Conservation (phyloP, 2,888 invertebrate species). For the Baronia brevicornis region DNA sequence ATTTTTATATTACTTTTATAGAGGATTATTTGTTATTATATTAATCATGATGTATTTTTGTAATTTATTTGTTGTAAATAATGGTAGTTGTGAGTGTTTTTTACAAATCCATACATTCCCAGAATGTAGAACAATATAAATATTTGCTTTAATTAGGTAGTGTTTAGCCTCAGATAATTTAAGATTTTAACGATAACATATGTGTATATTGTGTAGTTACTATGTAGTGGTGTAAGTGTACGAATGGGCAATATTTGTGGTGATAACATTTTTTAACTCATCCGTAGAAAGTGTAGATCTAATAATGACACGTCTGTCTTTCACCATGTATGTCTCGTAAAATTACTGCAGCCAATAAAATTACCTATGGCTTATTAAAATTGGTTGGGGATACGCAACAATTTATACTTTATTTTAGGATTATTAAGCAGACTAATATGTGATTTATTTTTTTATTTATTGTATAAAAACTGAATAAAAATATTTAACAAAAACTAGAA, state of each 20-base stretch:
- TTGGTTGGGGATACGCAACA: no score
- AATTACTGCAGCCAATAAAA: no score
- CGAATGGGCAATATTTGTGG: slow-evolving; percentile 30
- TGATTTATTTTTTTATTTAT: no score
- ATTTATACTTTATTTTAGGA: no score
- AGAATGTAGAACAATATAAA: slow-evolving; percentile 48
- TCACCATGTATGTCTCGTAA: no score
- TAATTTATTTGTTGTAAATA: slow-evolving; percentile 49
- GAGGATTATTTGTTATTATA: slow-evolving; percentile 26
- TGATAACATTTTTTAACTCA: no score
- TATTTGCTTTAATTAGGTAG: slow-evolving; percentile 55
- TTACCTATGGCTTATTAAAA: no score
- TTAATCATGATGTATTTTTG: slow-evolving; percentile 43
- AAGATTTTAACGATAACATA: slow-evolving; percentile 25
- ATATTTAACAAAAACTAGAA: no score
- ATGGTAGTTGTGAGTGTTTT: slow-evolving; percentile 36
- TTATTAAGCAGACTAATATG: no score
- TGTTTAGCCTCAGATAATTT: slow-evolving; percentile 30
- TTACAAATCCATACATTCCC: slow-evolving; percentile 48
- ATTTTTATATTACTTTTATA: slow-evolving; percentile 18
- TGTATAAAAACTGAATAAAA: no score
- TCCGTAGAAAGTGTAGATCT: no score
- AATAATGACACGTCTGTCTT: no score
- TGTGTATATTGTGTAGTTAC: slow-evolving; percentile 29
- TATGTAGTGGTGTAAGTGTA: slow-evolving; percentile 22